Evolutionary conservation across 2,888 invertebrate genomes (phyloP).

Genomic region (Tinea trinotella): DNA sequence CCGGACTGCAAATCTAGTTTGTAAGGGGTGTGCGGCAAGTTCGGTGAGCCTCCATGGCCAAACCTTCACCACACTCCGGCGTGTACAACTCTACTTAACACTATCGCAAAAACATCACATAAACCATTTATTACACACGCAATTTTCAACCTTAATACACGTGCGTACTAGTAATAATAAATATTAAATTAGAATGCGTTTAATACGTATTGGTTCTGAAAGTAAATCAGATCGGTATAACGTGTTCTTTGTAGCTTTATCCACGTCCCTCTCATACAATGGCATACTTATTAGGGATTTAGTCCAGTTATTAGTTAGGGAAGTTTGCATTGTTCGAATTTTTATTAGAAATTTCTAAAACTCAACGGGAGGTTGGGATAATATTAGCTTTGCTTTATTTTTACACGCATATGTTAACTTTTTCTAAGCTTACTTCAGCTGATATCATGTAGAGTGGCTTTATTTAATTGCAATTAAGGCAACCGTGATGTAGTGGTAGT

Average conservation of each 20-base stretch:
- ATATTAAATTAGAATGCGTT: conserved; percentile 22
- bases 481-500: too few species aligned
- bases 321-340: conserved; percentile 68
- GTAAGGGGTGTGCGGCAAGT: conserved; percentile 68
- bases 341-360: conserved; percentile 67
- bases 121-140: conserved; percentile 24
- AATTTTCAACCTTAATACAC: conserved; percentile 26
- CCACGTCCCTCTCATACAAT: conserved; percentile 70
- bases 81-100: conserved; percentile 44
- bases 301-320: conserved; percentile 73
- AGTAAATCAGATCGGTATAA: conserved; percentile 57
- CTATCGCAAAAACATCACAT: conserved; percentile 31
- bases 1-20: conserved; percentile 63
- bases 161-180: conserved; percentile 18
- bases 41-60: conserved; percentile 71
- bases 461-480: too few species aligned
- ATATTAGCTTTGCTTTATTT: conserved; percentile 6
- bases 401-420: neutral
- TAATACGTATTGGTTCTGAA: neutral
- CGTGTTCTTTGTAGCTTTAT: conserved; percentile 66
- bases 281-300: conserved; percentile 74
- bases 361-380: conserved; percentile 60
- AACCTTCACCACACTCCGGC: conserved; percentile 67
- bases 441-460: too few species aligned
- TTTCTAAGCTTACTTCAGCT: too few species aligned